Evolutionary conservation across 1,140 invertebrate species (phyloP).

Genomic region (Idris sp.): DNA sequence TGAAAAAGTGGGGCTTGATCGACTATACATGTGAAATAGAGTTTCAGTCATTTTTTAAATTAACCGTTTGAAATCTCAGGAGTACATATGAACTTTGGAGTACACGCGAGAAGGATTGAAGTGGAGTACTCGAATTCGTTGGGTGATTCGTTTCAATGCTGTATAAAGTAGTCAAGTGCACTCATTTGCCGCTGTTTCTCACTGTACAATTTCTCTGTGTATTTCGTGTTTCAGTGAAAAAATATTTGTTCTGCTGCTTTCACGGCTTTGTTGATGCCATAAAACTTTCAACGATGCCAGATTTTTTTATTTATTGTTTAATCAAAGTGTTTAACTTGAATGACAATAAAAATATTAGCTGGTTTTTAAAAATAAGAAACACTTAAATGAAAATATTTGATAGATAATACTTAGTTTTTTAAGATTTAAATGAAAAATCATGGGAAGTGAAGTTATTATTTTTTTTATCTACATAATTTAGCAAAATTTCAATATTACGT

Average conservation of each 20-base stretch:
- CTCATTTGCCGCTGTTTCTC: conserved; percentile 55
- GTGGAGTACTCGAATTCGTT: conserved; percentile 34
- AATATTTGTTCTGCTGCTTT: conserved; percentile 31
- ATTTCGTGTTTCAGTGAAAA: conserved; percentile 32
- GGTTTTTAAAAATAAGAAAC: conserved; percentile 3
- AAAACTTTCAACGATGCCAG: conserved; percentile 9
- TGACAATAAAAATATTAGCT: conserved; percentile 3
- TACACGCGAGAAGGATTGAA: conserved; percentile 20
- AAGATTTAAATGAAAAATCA: too few species aligned
- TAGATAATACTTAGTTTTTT: too few species aligned
- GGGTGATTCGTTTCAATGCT: conserved; percentile 52
- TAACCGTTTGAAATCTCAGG: conserved; percentile 53
- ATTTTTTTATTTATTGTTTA: conserved; percentile 9
- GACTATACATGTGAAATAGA: conserved; percentile 32
- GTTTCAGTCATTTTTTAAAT: conserved; percentile 51
- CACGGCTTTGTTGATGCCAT: conserved; percentile 23
- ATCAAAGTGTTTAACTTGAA: conserved; percentile 6
- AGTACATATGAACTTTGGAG: conserved; percentile 55
- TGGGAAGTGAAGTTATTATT: too few species aligned
- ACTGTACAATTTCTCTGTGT: conserved; percentile 14
- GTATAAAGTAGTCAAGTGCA: conserved; percentile 55
- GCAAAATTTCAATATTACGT: too few species aligned
- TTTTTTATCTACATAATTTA: too few species aligned
- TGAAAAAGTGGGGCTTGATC: conserved; percentile 33
- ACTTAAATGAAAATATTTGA: too few species aligned